Base-by-base conservation (phyloP, 2,888 invertebrate genomes). In the Lepetodrilus schrolli region DNA sequence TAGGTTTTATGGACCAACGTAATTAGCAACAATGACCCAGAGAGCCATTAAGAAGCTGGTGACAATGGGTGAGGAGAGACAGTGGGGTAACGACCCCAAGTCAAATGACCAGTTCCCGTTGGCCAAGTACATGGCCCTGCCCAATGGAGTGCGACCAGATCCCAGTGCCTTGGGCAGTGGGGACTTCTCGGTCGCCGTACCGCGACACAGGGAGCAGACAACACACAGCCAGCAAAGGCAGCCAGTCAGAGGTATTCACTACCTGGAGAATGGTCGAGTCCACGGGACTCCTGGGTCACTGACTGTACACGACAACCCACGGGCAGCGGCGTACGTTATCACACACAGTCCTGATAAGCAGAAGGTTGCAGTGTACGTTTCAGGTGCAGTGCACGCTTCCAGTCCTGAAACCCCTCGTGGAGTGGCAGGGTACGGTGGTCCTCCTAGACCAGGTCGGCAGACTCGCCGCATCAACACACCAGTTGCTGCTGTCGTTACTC, bases 121-220 rank as follows among this genome's bases (percentile, higher is more conserved):
- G 10, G 84, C 80, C 21, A 83, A 85, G 70, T 83, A 83, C 47
- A 85, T 83, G 58, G 82, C 84, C 36, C 73, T 84, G 48, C 83
- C 83, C 30, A 74, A 80, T 66, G 82, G 82, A 58, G 73, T 82
- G 23, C 65, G 30, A 66, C 43, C 47, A 20, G 49, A 30, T 17
- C 36, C 23, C 34, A 50, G 48, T 36, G 50, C 49, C 23, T 30
- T 36, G n/a, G 70, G 70, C 58, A 58, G 58, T 58, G 13, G 58
- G 26, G 30, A 58, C 58, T 30, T 34, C 30, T 23, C 58, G 17
- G 58, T 34, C 58, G 34, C 58, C 34, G 30, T 58, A 58, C 58
- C 58, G 17, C 58, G 58, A 58, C 58, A 30, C 58, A 17, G 58
- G 43, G 13, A 43, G 30, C 26, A 30, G 58, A 26, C 26, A 26